Evolutionary conservation across 2,113 vertebrate genomes (phyloP), one percentile per base, ranked within the genome.

Genomic region (Pseudonaja textilis): DNA sequence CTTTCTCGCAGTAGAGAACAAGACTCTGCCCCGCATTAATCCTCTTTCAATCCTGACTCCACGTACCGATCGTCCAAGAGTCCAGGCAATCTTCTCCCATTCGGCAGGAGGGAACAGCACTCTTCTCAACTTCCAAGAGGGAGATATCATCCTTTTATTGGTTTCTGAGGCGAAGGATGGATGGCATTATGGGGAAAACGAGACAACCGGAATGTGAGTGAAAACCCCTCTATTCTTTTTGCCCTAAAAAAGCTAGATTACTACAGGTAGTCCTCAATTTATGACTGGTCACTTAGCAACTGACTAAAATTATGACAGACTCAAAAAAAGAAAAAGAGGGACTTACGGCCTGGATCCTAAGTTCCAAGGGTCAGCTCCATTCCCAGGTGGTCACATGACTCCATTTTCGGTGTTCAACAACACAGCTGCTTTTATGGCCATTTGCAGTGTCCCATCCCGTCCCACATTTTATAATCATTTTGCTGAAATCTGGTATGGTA

Each of bases 101-200:
- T 89, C 90, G 0, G 87, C 92, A 0, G 95, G 90, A 4, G 14
- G 87, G 64, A 91, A 92, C 94, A 96, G 94, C 54, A 98, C 97
- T 88, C 96, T 98, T 64, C 97, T 98, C 56, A 96, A 97, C 95
- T 98, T 98, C 93, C 95, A 97, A 56, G 97, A 98, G 9, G 98
- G 98, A 23, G 98, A 98, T 93, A 85, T 92, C 93, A 97, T 98
- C 54, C 94, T 95, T 91, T 96, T 98, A 94, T 96, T 98, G 89
- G 98, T 98, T 94, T 98, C 98, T 18, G 98, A 98, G 94, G 97
- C 98, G 39, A 97, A 97, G 93, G 98, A 98, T 1, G 98, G 98
- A 6, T 98, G 98, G 98, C 98, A 98, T 93, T 98, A 98, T 1
- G 98, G 98, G 50, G 98, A 98, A 92, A 98, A 98, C 10, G 98